phyloP scores from a whole-genome alignment of 1,140 invertebrate genomes.

The Philotrypesis tridentata region DNA sequence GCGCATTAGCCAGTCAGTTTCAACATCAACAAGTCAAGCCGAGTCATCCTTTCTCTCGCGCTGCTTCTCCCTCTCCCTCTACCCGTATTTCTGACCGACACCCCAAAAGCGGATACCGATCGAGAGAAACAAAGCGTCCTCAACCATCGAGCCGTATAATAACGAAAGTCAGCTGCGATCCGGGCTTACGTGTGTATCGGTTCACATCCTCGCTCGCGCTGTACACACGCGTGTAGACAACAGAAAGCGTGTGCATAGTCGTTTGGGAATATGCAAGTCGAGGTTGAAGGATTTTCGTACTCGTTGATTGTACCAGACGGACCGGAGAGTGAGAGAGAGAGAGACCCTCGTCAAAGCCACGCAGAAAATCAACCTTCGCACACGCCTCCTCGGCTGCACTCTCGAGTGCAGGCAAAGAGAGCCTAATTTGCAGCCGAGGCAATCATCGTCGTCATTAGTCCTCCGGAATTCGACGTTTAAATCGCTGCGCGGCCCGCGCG shows the following conservation, averaged over 20 bases:
- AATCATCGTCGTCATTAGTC: slow-evolving; percentile 26
- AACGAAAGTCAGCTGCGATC: slow-evolving; percentile 33
- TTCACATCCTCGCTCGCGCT: not conserved
- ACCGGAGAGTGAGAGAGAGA: too few species aligned
- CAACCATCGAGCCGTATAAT: slow-evolving; percentile 21
- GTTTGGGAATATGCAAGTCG: not conserved
- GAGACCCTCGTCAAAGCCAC: slow-evolving; percentile 60
- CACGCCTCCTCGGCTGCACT: slow-evolving; percentile 3
- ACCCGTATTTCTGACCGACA: not conserved
- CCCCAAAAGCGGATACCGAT: slow-evolving; percentile 21
- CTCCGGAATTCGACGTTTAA: not conserved
- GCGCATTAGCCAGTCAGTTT: not conserved
- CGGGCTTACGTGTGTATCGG: not conserved
- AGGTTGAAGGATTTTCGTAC: not conserved
- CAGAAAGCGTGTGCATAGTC: not conserved
- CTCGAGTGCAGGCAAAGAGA: slow-evolving; percentile 15
- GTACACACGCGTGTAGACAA: not conserved
- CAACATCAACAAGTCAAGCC: slow-evolving; percentile 22
- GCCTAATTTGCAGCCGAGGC: slow-evolving; percentile 10
- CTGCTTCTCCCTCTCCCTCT: too few species aligned
- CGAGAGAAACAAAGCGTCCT: slow-evolving; percentile 6
- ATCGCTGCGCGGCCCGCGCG: too few species aligned
- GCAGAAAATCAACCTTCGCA: slow-evolving; percentile 34
- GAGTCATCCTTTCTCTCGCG: not conserved
- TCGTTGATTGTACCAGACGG: slow-evolving; percentile 51